Percentiles rank a stretch among this genome's conserved stretches.
These are phyloP conservation scores for Sorex fumeus DNA, from an alignment of 2,113 vertebrate genomes.

Conservation along the genomic window DNA sequence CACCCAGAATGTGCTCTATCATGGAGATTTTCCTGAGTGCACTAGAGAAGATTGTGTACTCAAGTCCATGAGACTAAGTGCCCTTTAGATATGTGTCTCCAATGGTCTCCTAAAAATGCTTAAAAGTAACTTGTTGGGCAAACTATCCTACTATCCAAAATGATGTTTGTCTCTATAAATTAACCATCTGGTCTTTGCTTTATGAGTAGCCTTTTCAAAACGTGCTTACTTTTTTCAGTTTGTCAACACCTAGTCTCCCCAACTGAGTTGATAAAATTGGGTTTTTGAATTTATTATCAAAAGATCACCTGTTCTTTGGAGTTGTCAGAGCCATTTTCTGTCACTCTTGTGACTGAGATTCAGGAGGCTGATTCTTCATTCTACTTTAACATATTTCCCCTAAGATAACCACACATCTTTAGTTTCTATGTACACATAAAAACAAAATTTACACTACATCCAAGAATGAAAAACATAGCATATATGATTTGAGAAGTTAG, in stretches of 20 bases:
- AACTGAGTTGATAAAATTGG: background rate
- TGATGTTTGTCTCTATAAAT: background rate
- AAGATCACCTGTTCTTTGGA: background rate
- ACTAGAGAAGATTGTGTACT: too few relatives aligned
- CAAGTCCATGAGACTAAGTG: too few relatives aligned
- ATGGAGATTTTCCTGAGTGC: too few relatives aligned
- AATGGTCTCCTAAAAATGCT: background rate
- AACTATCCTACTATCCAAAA: background rate
- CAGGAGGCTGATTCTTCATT: background rate
- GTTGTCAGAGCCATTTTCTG: background rate
- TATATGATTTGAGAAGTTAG: background rate
- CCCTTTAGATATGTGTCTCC: too few relatives aligned
- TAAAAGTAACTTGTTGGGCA: background rate
- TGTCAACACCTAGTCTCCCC: background rate
- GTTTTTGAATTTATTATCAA: background rate
- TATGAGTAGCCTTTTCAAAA: background rate
- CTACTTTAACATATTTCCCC: background rate
- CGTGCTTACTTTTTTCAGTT: background rate
- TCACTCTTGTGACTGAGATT: background rate
- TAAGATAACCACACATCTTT: background rate
- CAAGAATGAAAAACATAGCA: background rate
- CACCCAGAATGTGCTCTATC: too few relatives aligned
- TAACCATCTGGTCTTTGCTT: background rate
- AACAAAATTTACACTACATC: conserved; percentile 21
- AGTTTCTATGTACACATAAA: background rate